These are phyloP conservation scores for Disparrhopalites patrizii DNA, from an alignment of 2,888 invertebrate genomes.

Conservation along the genomic window DNA sequence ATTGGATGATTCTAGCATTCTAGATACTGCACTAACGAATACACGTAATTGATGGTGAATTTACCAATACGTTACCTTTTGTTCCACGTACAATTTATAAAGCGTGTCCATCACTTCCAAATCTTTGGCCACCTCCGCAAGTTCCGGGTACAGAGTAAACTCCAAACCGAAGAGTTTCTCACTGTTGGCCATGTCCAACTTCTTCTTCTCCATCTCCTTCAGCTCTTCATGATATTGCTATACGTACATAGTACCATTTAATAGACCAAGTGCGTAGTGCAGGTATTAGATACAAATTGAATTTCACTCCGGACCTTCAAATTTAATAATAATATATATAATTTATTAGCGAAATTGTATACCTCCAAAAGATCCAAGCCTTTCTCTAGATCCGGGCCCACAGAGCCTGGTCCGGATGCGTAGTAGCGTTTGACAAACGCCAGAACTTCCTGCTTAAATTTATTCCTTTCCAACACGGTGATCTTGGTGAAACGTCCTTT, in stretches of 20 bases:
- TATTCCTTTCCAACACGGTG: conserved; percentile 69
- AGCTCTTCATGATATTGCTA: conserved; percentile 65
- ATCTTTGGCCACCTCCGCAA: conserved; percentile 52
- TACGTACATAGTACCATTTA: conserved; percentile 44
- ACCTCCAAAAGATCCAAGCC: conserved; percentile 69
- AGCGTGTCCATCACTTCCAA: conserved; percentile 63
- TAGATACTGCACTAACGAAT: not conserved
- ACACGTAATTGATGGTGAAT: not conserved
- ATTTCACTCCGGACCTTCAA: not conserved
- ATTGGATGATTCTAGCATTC: not conserved
- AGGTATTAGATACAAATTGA: too few relatives aligned
- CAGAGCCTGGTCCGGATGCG: conserved; percentile 71
- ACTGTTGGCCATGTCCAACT: conserved; percentile 64
- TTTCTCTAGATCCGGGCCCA: conserved; percentile 70
- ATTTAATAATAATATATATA: too few relatives aligned
- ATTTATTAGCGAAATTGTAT: conserved; percentile 14
- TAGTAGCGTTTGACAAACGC: conserved; percentile 71
- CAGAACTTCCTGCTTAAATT: conserved; percentile 60
- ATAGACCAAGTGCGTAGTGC: too few relatives aligned
- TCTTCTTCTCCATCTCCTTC: conserved; percentile 62
- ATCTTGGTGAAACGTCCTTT: conserved; percentile 80
- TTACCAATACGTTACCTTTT: conserved; percentile 14
- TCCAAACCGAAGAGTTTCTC: conserved; percentile 85
- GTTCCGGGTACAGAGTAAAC: conserved; percentile 74
- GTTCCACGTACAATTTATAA: conserved; percentile 59